phyloP scores from a whole-genome alignment of 1,140 invertebrate species.

The Aphaenogaster floridana region DNA sequence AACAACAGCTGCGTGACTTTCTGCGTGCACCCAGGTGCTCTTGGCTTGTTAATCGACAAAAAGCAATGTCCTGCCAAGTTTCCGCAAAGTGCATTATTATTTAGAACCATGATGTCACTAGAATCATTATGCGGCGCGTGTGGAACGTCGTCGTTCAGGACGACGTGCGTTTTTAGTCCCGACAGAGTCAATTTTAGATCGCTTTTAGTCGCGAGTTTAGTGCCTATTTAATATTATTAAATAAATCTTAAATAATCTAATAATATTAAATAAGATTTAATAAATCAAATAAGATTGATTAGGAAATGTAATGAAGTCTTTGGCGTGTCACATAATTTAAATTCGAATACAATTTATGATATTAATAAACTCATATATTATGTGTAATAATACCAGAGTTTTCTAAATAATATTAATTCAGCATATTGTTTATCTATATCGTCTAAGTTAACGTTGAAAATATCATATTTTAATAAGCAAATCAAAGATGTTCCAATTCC shows the following conservation, averaged over 20 bases:
- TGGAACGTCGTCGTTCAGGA: slow-evolving; percentile 70
- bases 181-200: slow-evolving; percentile 41
- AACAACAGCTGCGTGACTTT: slow-evolving; percentile 41
- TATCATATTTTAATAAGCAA: slow-evolving; percentile 1
- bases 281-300: not conserved
- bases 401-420: not conserved
- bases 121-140: slow-evolving; percentile 50
- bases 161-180: slow-evolving; percentile 42
- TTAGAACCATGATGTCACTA: slow-evolving; percentile 76
- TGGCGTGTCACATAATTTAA: not conserved
- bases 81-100: slow-evolving; percentile 71
- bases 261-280: not conserved
- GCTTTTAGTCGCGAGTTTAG: slow-evolving; percentile 16
- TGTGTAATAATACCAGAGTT: not conserved
- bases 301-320: not conserved
- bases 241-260: not conserved
- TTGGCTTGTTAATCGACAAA: slow-evolving; percentile 67
- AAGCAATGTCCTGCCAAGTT: slow-evolving; percentile 67
- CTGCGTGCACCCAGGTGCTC: not conserved
- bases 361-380: not conserved
- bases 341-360: not conserved
- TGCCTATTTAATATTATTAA: too few species aligned
- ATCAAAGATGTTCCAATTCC: slow-evolving; percentile 15
- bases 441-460: not conserved
- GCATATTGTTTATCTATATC: not conserved